Evolutionary conservation across 2,888 invertebrate species (phyloP), one percentile per base, ranked within the genome.

Genomic region (Lordiphosa fenestrarum): DNA sequence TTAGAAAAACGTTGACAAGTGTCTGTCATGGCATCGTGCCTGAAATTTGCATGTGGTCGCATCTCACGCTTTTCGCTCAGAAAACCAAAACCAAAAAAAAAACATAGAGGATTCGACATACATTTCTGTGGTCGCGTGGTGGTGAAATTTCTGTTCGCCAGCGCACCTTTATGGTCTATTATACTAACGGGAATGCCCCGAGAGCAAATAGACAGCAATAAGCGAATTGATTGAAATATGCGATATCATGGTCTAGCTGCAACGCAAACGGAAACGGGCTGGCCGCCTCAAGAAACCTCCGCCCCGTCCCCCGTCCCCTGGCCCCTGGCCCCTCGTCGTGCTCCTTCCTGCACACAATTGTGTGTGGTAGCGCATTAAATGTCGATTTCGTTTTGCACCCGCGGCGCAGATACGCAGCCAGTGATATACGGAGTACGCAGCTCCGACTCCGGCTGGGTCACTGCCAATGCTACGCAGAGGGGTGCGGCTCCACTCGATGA

Each of bases 131-230:
- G 46, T 46, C 42, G 42, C 42, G 61, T 19, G 54, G 48, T 49
- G 73, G 73, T 64, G 70, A 72, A 72, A 72, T 67, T 53, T 42
- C 12, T 38, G 38, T 35, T 36, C 9, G 15, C 13, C 13, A 82
- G 83, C 77, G 75, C 77, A 77, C 77, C 83, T 82, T 82, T 77
- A 77, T 77, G 83, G 83, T 78, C 77, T 80, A 77, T 77, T 77
- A 82, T 77, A 67, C 80, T 82, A 77, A 77, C 77, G 77, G 77
- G 83, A 82, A 78, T 73, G 83, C 71, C 83, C 80, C 73, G 60
- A 82, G 69, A 77, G 77, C 82, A 67, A 61, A 38, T 23, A 66
- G 66, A 66, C 80, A 82, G 81, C 68, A 68, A 73, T 78, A 83
- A 78, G 78, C 69, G 75, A 84, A 78, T 71, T 78, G 82, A 83